Evolutionary conservation across 2,888 invertebrate genomes (phyloP).

Genomic region (Pristionchus arcanus): DNA sequence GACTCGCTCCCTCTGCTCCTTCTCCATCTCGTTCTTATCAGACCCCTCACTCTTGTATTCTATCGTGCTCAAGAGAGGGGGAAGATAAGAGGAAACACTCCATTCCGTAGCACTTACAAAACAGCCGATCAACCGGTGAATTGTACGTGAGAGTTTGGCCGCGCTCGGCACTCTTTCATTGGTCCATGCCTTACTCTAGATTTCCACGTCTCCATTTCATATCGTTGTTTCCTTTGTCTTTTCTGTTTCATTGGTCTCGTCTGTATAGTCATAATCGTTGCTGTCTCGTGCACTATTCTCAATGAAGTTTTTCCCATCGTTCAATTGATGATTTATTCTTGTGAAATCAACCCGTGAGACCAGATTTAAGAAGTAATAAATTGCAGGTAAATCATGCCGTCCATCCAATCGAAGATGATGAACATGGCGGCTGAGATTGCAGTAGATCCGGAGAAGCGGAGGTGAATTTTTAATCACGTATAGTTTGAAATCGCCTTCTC

Average conservation of each 20-base stretch:
- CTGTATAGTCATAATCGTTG: not conserved
- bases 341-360: too few species aligned
- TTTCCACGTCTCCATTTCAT: not conserved
- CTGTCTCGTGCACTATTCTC: not conserved
- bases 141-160: too few species aligned
- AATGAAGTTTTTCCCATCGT: not conserved
- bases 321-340: too few species aligned
- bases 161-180: too few species aligned
- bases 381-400: constrained; percentile 57
- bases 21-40: not conserved
- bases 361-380: too few species aligned
- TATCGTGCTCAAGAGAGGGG: constrained; percentile 17
- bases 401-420: constrained; percentile 69
- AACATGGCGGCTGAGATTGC: constrained; percentile 58
- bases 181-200: not conserved
- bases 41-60: not conserved
- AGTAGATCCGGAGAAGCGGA: constrained; percentile 66
- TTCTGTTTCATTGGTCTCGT: not conserved
- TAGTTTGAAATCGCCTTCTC: too few species aligned
- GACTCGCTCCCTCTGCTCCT: not conserved
- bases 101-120: constrained; percentile 31
- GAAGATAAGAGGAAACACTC: constrained; percentile 13
- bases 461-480: not conserved
- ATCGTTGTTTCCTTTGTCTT: not conserved
- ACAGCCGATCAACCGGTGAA: not conserved